phyloP scores from a whole-genome alignment of 2,797 vertebrate species.

The Lerista edwardsae region DNA sequence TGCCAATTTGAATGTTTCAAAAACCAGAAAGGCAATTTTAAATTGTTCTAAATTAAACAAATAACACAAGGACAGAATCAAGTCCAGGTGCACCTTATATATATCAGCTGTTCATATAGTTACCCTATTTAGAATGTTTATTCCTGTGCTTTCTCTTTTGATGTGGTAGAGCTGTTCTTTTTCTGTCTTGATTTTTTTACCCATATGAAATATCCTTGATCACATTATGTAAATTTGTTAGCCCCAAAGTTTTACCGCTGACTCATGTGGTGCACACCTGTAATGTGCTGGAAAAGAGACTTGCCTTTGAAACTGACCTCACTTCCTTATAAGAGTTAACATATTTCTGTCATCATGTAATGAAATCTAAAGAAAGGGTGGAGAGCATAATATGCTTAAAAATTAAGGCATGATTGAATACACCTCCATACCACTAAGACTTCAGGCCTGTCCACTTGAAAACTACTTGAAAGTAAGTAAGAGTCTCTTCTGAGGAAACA shows the following conservation, averaged over 20 bases:
- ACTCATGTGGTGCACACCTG: constrained; percentile 43
- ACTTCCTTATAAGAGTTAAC: not conserved
- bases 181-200: not conserved
- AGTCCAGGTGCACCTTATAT: not conserved
- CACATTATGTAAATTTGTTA: constrained; percentile 23
- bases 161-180: not conserved
- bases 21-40: not conserved
- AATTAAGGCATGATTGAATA: constrained; percentile 9
- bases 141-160: not conserved
- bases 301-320: constrained; percentile 45
- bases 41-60: not conserved
- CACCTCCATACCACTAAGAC: constrained; percentile 7
- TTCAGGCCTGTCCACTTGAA: not conserved
- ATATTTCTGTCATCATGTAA: constrained; percentile 49
- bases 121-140: rapidly evolving
- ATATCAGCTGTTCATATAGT: not conserved
- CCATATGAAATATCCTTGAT: constrained; percentile 33
- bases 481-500: not conserved
- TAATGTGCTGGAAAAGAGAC: not conserved
- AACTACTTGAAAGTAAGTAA: not conserved
- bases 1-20: not conserved
- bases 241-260: not conserved
- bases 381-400: constrained; percentile 28
- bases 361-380: constrained; percentile 35
- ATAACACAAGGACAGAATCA: not conserved